Conservation (phyloP, 2,113 vertebrate species). For the Ploceus nigricollis region DNA sequence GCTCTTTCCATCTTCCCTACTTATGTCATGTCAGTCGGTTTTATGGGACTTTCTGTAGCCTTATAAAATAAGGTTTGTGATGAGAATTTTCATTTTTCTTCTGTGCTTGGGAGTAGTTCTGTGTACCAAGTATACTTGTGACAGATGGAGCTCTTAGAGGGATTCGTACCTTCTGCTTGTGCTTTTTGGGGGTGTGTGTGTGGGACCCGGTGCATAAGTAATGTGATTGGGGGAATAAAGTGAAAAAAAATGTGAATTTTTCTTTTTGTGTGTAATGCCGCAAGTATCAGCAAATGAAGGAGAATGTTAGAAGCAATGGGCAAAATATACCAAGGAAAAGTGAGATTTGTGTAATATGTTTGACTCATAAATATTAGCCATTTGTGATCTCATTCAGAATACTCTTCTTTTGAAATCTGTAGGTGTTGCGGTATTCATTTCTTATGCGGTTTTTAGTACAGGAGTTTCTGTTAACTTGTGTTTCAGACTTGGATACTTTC, state of each 20-base stretch:
- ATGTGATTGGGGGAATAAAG: not conserved
- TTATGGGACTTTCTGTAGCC: not conserved
- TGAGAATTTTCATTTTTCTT: not conserved
- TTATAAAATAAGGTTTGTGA: not conserved
- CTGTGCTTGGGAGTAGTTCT: not conserved
- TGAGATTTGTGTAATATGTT: not conserved
- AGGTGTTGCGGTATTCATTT: not conserved
- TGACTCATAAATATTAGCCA: not conserved
- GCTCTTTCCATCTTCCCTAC: not conserved
- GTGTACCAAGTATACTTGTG: not conserved
- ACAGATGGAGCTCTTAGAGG: not conserved
- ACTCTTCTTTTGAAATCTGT: not conserved
- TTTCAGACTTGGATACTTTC: not conserved
- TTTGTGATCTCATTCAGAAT: not conserved
- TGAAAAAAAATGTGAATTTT: not conserved
- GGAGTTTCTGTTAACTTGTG: not conserved
- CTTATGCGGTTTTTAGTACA: not conserved
- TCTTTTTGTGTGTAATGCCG: rapidly evolving
- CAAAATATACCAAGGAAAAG: not conserved
- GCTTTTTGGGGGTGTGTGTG: not conserved
- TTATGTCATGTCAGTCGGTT: not conserved
- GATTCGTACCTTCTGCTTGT: not conserved
- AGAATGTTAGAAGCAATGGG: not conserved
- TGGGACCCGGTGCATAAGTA: not conserved
- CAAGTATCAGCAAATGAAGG: not conserved